These are phyloP conservation scores for Temnothorax nylanderi DNA, from an alignment of 1,140 invertebrate species.

Conservation along the genomic window DNA sequence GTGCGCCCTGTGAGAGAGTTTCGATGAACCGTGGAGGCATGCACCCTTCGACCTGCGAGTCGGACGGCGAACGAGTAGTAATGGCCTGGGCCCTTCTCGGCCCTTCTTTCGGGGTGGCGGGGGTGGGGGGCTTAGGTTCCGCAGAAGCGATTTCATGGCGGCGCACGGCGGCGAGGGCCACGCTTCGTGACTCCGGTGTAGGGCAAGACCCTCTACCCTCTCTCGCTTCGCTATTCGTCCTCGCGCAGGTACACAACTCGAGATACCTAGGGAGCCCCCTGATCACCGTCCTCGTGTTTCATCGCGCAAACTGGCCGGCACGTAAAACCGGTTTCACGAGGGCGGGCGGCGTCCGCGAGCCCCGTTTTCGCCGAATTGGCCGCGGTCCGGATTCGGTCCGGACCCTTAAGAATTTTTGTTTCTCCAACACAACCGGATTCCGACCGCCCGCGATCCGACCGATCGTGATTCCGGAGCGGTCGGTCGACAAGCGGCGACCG, in stretches of 20 bases:
- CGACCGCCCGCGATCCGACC: constrained; percentile 73
- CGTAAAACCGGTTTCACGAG: constrained; percentile 75
- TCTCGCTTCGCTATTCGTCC: not conserved
- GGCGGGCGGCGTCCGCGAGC: constrained; percentile 54
- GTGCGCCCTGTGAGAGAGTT: not conserved
- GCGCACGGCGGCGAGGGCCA: not conserved
- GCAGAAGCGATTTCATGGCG: constrained; percentile 40
- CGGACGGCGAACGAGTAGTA: constrained; percentile 59
- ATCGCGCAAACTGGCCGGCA: constrained; percentile 59
- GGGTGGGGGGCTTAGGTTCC: constrained; percentile 24
- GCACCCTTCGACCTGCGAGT: constrained; percentile 27
- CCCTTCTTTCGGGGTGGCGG: not conserved
- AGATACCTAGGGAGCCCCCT: constrained; percentile 1
- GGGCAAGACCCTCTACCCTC: constrained; percentile 57
- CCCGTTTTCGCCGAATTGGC: constrained; percentile 77
- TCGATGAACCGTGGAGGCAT: constrained; percentile 30
- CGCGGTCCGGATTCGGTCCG: not conserved
- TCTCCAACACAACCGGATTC: constrained; percentile 33
- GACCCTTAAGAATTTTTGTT: constrained; percentile 36
- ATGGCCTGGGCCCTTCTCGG: constrained; percentile 27
- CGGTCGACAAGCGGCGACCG: not conserved
- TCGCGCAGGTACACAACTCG: constrained; percentile 61
- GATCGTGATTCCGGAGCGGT: constrained; percentile 60
- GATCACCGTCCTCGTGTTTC: constrained; percentile 75
- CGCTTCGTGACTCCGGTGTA: constrained; percentile 54